Evolutionary conservation across 2,797 vertebrate species (phyloP), one percentile per base, ranked within the genome.

Genomic region (Megaceryle alcyon): DNA sequence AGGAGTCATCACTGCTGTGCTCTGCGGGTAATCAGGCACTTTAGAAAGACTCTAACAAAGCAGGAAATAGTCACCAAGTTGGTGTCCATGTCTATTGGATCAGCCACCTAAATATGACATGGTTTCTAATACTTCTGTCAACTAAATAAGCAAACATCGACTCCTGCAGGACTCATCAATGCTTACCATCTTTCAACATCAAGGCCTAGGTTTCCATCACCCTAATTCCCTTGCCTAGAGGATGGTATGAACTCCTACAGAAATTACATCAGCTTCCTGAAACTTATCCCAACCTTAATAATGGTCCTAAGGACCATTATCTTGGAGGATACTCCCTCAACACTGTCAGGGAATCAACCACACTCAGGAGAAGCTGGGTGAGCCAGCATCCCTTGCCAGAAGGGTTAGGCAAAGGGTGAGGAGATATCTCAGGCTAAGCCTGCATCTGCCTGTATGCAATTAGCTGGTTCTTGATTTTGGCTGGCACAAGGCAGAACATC

Each of bases 351-450:
- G 41, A 72, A 23, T 68, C 48, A 75, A 29, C 54, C 29, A 25
- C 10, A 6, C 6, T 71, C 10, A 3, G 2, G 7, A 63, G 57
- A 71, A 76, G 26, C 35, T 0, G 1, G 5, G 35, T 59, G 70
- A 81, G 23, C 21, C 35, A 82, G 22, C 18, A 22, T 3, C 66
- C 49, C 20, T 44, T 60, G 39, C 15, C 75, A 54, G 73, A 48
- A 77, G 43, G 39, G 35, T 21, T 48, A 17, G 25, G 17, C 1
- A 1, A n/a, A 49, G 17, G 1, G 0, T 3, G 12, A 5, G 15
- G 37, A 12, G 14, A 28, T 4, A 41, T 41, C 39, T 41, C 39
- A 41, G 39, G 29, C 10, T 54, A n/a, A 88, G n/a, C 26, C 59
- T 82, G 7, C 21, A 26, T 28, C 26, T 41, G 6, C 61, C 53